These are phyloP conservation scores for Drosophila recens DNA, from an alignment of 2,888 invertebrate genomes.

Conservation along the genomic window DNA sequence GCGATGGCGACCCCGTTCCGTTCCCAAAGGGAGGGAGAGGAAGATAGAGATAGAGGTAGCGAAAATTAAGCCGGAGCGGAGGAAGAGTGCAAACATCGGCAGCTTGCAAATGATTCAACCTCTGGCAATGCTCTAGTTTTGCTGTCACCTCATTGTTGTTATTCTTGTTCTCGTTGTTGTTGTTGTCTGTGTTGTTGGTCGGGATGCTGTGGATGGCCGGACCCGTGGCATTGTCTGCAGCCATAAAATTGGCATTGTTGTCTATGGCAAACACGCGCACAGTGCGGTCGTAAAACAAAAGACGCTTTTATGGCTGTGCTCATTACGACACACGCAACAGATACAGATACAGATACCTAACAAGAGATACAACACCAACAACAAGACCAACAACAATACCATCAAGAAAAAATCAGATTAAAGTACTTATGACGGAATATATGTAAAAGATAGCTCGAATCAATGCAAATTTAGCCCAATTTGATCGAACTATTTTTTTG, in stretches of 20 bases:
- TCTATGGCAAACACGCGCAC: slow-evolving; percentile 77
- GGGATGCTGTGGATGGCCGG: slow-evolving; percentile 18
- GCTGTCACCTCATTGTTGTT: slow-evolving; percentile 56
- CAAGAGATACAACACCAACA: slow-evolving; percentile 27
- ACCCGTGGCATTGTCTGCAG: slow-evolving; percentile 48
- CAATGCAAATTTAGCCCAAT: not conserved
- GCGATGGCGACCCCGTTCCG: slow-evolving; percentile 60
- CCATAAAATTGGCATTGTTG: slow-evolving; percentile 79
- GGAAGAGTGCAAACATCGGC: slow-evolving; percentile 54
- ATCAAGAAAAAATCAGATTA: slow-evolving; percentile 30
- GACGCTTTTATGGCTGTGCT: slow-evolving; percentile 76
- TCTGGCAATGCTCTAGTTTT: slow-evolving; percentile 68
- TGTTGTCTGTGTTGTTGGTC: slow-evolving; percentile 42
- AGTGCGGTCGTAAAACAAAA: slow-evolving; percentile 84
- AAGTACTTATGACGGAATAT: not conserved
- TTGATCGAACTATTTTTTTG: not conserved
- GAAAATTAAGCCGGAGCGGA: slow-evolving; percentile 46
- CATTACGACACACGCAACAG: slow-evolving; percentile 76
- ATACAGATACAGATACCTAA: slow-evolving; percentile 40
- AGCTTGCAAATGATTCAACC: slow-evolving; percentile 58
- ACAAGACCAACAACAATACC: too few species aligned
- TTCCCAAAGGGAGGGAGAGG: too few species aligned
- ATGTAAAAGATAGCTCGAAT: not conserved
- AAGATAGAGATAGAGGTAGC: too few species aligned
- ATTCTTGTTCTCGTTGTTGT: slow-evolving; percentile 9